Evolutionary conservation across 1,140 invertebrate genomes (phyloP), one percentile per base, ranked within the genome.

Genomic region (Lordiphosa stackelbergi): DNA sequence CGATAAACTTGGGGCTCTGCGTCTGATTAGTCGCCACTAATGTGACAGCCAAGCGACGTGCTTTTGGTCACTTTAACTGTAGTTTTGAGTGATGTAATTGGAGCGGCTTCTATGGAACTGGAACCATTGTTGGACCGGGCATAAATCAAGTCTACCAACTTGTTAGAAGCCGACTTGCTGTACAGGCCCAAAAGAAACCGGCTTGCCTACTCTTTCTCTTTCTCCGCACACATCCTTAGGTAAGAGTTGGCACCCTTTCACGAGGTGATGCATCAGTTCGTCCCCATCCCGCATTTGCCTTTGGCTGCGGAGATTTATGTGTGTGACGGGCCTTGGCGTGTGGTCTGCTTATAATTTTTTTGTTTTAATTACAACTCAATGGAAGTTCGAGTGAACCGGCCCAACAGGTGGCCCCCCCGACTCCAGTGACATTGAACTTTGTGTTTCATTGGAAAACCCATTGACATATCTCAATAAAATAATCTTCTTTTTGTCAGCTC

Each of bases 81-180:
- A 53, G 65, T 68, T 56, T 81, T 81, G 77, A 79, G 62, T 79
- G 75, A 79, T 79, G 77, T 83, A 79, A 83, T 83, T 79, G 75
- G 75, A 79, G 77, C 74, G 66, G 59, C 61, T 66, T 65, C 61
- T 62, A 64, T 41, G 46, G 31, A 7, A 56, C 64, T 60, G 53
- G 53, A 35, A 53, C 22, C 63, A 46, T 51, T 52, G 55, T 42
- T 69, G 51, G 41, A 36, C 36, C 19, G 53, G 42, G 60, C 74
- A 78, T 78, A 78, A 78, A 78, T 78, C 75, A 69, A 65, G 55
- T 41, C 40, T 12, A 11, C 48, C 49, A 74, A 61, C 57, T 54
- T 57, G 66, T 81, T 79, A 71, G 75, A 70, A 24, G 61, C 35
- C 54, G 49, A 52, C 64, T 68, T 68, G 64, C 54, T 63, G 24